A percentile compares a stretch with the other conserved stretches of the same genome.
These are phyloP conservation scores for Dermolepida albohirtum DNA, from an alignment of 2,888 invertebrate genomes.

Conservation along the genomic window DNA sequence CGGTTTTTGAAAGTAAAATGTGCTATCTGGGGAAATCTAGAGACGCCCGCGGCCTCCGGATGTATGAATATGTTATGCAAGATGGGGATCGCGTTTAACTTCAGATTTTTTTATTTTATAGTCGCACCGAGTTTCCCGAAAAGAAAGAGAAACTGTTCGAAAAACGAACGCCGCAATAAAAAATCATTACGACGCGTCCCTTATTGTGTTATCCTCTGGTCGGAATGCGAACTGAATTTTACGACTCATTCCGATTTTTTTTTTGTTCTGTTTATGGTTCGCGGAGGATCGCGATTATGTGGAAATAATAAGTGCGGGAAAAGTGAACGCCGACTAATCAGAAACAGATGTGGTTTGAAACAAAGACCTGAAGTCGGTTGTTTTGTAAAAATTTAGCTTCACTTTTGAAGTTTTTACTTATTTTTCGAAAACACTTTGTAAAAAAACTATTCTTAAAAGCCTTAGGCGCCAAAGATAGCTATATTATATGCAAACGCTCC, in stretches of 20 bases:
- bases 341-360: constrained; percentile 2
- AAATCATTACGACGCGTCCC: constrained; percentile 55
- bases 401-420: too few species aligned
- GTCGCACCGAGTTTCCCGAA: constrained; percentile 50
- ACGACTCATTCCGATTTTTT: constrained; percentile 33
- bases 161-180: constrained; percentile 52
- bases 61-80: constrained; percentile 50
- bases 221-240: constrained; percentile 55
- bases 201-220: constrained; percentile 50
- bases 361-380: neutral
- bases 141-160: constrained; percentile 49
- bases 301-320: constrained; percentile 1
- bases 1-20: constrained; percentile 59
- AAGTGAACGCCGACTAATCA: constrained; percentile 8
- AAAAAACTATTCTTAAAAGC: too few species aligned
- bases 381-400: too few species aligned
- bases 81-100: constrained; percentile 56
- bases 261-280: constrained; percentile 10
- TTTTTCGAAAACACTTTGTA: too few species aligned
- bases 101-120: constrained; percentile 54
- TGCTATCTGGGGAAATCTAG: constrained; percentile 59
- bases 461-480: too few species aligned
- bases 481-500: too few species aligned
- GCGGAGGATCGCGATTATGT: constrained; percentile 1
- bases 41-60: constrained; percentile 48